Evolutionary conservation across 2,113 vertebrate species (phyloP).

Genomic region (Lycaon pictus): DNA sequence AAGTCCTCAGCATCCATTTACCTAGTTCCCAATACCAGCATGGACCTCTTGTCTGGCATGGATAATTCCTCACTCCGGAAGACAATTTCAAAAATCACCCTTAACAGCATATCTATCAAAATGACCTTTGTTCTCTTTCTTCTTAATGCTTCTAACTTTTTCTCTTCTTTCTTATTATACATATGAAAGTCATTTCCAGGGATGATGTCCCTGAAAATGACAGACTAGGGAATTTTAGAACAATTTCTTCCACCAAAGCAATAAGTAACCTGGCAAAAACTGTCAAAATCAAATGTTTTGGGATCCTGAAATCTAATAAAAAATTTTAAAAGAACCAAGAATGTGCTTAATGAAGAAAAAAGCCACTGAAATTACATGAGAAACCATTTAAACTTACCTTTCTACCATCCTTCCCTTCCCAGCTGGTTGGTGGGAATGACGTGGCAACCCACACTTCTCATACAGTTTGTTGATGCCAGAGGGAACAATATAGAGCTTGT

Average conservation of each 20-base stretch:
- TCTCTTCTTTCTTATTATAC: neutral
- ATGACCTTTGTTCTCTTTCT: conserved; percentile 32
- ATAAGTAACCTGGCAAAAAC: neutral
- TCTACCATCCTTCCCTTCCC: neutral
- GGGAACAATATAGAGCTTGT: neutral
- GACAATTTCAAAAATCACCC: conserved; percentile 1
- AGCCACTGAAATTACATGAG: neutral
- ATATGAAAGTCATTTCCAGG: conserved; percentile 6
- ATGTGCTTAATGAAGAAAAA: neutral
- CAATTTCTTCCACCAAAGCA: neutral
- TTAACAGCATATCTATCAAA: conserved; percentile 36
- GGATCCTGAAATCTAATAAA: neutral
- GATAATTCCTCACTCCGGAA: neutral
- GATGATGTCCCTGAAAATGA: neutral
- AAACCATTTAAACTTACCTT: neutral
- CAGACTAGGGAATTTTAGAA: neutral
- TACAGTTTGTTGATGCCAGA: neutral
- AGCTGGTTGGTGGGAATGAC: neutral
- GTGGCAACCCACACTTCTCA: neutral
- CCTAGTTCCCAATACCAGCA: neutral
- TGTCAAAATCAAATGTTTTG: neutral
- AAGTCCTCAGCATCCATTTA: neutral
- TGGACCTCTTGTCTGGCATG: neutral
- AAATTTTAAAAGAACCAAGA: neutral
- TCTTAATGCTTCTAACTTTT: conserved; percentile 9